Conservation (phyloP, 2,888 invertebrate species). For the Oeneis ivallda region DNA sequence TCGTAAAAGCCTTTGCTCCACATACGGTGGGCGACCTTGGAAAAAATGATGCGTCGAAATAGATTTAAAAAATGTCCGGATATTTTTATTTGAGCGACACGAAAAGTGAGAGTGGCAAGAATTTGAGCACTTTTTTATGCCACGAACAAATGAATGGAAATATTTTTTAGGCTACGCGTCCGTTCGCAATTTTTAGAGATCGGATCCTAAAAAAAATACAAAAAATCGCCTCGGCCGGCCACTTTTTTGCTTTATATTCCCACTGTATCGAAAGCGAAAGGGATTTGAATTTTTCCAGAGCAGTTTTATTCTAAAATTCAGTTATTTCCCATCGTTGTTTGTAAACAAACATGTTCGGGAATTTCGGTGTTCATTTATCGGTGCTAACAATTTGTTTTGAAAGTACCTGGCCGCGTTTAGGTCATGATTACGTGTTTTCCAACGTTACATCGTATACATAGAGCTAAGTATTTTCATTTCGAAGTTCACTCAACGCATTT, state of each 20-base stretch:
- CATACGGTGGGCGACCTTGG: constrained; percentile 29
- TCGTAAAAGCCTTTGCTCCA: constrained; percentile 10
- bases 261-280: constrained; percentile 45
- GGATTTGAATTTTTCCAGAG: constrained; percentile 37
- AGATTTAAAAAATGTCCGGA: constrained; percentile 46
- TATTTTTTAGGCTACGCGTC: constrained; percentile 51
- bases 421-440: constrained; percentile 5
- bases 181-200: constrained; percentile 52
- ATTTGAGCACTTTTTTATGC: constrained; percentile 52
- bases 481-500: constrained; percentile 7
- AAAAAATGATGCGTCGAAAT: constrained; percentile 43
- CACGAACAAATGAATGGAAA: constrained; percentile 52
- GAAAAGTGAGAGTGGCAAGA: constrained; percentile 53
- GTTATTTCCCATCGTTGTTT: constrained; percentile 30
- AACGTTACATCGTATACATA: background rate
- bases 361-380: constrained; percentile 22
- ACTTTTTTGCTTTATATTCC: constrained; percentile 42
- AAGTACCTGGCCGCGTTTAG: constrained; percentile 14
- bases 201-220: constrained; percentile 50
- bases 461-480: constrained; percentile 1
- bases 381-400: constrained; percentile 26
- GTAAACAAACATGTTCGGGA: constrained; percentile 29
- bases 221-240: constrained; percentile 29
- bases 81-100: constrained; percentile 54
- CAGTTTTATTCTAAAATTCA: constrained; percentile 38